phyloP scores from a whole-genome alignment of 2,113 vertebrate genomes.

The Otocyon megalotis region DNA sequence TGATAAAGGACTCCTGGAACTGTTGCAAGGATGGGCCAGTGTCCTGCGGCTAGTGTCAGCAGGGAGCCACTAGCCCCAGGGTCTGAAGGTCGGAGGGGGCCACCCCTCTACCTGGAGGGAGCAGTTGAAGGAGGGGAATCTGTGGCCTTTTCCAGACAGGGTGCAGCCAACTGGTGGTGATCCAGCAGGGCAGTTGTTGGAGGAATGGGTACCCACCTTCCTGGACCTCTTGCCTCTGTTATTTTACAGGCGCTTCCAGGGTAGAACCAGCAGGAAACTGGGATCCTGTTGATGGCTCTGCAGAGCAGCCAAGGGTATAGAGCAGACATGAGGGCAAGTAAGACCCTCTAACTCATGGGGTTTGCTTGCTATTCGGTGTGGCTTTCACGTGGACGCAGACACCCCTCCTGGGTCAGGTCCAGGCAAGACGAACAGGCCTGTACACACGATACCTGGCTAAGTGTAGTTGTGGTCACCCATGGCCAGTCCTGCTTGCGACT shows the following conservation, averaged over 20 bases:
- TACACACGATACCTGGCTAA: background rate
- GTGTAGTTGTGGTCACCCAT: too few species aligned
- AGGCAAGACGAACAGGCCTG: background rate
- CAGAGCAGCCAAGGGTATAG: accelerated
- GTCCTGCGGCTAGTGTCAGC: background rate
- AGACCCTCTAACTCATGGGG: too few species aligned
- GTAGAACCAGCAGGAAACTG: background rate
- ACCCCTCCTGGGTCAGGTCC: background rate
- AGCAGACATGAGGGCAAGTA: accelerated
- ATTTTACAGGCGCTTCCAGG: too few species aligned
- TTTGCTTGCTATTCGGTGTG: too few species aligned
- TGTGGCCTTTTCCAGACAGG: background rate
- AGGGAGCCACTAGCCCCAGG: background rate
- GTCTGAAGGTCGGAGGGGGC: background rate
- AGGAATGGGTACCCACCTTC: accelerated
- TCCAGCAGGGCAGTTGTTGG: background rate
- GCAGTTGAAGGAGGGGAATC: background rate
- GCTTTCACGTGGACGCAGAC: background rate
- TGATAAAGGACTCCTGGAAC: background rate
- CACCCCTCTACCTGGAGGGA: too few species aligned
- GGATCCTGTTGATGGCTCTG: background rate
- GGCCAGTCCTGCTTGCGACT: background rate
- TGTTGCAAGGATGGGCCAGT: background rate
- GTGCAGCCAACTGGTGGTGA: background rate
- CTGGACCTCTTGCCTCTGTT: too few species aligned